These are phyloP conservation scores for Dendropsophus ebraccatus DNA, from an alignment of 2,113 vertebrate species.

Conservation along the genomic window DNA sequence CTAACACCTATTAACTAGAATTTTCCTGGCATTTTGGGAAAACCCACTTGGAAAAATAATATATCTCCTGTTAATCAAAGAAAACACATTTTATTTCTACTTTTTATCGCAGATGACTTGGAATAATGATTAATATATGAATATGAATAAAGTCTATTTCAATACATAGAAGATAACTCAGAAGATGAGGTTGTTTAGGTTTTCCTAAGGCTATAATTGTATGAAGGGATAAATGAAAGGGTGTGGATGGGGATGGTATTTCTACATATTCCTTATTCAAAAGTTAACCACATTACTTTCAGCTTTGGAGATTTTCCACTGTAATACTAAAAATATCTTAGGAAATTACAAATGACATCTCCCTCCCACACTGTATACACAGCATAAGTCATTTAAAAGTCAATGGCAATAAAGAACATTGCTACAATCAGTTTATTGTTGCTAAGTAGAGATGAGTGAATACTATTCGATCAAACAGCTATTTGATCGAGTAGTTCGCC, in stretches of 20 bases:
- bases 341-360: constrained; percentile 9
- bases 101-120: neutral
- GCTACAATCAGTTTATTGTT: neutral
- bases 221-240: constrained; percentile 13
- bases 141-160: constrained; percentile 9
- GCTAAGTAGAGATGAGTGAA: too few relatives aligned
- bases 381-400: neutral
- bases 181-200: constrained; percentile 20
- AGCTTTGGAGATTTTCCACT: constrained; percentile 8
- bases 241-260: constrained; percentile 14
- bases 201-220: constrained; percentile 25
- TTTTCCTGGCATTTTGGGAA: constrained; percentile 51
- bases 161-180: neutral
- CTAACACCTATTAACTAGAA: constrained; percentile 42
- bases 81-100: neutral
- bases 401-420: neutral
- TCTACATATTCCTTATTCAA: constrained; percentile 22
- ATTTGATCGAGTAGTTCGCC: too few relatives aligned
- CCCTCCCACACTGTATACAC: neutral
- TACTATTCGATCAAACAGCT: too few relatives aligned
- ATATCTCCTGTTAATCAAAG: constrained; percentile 35
- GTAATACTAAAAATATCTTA: constrained; percentile 20
- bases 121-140: constrained; percentile 25
- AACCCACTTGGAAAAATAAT: constrained; percentile 44
- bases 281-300: constrained; percentile 29